A percentile compares a stretch with the other conserved stretches of the same genome.
phyloP scores from a whole-genome alignment of 2,888 invertebrate species.

The Geophilus truncorum region DNA sequence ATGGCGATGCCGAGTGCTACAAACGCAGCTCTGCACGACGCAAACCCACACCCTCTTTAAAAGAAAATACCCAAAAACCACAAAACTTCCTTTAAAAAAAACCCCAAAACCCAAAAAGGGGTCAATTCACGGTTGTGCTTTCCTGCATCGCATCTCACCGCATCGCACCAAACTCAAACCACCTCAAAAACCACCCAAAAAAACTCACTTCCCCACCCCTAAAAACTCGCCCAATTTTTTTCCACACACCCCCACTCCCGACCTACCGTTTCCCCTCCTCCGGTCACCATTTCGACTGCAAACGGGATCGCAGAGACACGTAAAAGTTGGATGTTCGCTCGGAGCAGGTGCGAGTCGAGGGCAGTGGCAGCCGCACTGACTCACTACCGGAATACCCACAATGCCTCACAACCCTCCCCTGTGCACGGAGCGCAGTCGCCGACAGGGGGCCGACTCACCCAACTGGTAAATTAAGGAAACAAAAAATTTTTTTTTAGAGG shows the following conservation, averaged over 20 bases:
- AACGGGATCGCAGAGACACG: neutral
- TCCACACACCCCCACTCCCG: neutral
- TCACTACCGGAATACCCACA: constrained; percentile 2
- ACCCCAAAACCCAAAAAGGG: neutral
- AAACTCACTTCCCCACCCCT: too few species aligned
- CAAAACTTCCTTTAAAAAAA: too few species aligned
- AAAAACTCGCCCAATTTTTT: neutral
- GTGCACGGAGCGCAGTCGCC: neutral
- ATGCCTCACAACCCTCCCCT: neutral
- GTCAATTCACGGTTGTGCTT: neutral
- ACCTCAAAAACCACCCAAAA: neutral
- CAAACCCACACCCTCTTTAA: too few species aligned
- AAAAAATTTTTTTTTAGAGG: too few species aligned
- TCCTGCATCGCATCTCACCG: neutral
- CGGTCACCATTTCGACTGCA: neutral
- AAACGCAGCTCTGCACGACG: neutral
- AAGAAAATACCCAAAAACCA: too few species aligned
- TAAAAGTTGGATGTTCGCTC: neutral
- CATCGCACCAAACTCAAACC: neutral
- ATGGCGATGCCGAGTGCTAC: neutral
- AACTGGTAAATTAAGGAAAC: too few species aligned
- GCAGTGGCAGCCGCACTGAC: constrained; percentile 10
- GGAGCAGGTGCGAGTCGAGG: constrained; percentile 2
- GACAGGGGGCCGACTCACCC: neutral
- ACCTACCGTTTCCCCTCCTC: neutral